Evolutionary conservation across 2,888 invertebrate genomes (phyloP).

Genomic region (Hydropsyche betteni): DNA sequence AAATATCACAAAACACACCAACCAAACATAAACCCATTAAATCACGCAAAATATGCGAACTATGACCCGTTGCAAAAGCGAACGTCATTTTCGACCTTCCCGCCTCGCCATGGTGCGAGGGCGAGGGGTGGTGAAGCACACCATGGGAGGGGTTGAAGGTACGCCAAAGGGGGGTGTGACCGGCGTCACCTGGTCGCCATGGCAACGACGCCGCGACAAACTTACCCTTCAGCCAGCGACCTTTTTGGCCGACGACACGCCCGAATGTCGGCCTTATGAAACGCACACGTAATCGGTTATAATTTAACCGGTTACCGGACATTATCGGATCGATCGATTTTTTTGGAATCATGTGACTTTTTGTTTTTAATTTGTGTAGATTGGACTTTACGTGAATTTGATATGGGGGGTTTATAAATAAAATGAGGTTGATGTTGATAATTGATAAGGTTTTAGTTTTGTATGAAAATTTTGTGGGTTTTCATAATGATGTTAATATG

Average conservation of each 20-base stretch:
- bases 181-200: constrained; percentile 48
- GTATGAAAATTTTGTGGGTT: no score
- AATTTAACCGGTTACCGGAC: background rate
- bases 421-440: no score
- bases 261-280: constrained; percentile 19
- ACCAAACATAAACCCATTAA: no score
- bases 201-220: constrained; percentile 47
- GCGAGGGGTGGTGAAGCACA: background rate
- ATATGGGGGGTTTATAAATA: no score
- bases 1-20: no score
- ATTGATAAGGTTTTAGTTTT: no score
- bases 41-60: no score
- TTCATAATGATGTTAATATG: no score
- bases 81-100: background rate
- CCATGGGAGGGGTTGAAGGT: background rate
- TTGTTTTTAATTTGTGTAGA: no score
- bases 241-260: constrained; percentile 37
- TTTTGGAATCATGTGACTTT: no score
- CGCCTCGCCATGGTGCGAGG: background rate
- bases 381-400: no score
- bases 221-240: constrained; percentile 36
- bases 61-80: background rate
- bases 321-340: background rate
- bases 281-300: background rate
- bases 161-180: constrained; percentile 30